phyloP scores from a whole-genome alignment of 2,888 invertebrate genomes.

The Steinernema hermaphroditum region DNA sequence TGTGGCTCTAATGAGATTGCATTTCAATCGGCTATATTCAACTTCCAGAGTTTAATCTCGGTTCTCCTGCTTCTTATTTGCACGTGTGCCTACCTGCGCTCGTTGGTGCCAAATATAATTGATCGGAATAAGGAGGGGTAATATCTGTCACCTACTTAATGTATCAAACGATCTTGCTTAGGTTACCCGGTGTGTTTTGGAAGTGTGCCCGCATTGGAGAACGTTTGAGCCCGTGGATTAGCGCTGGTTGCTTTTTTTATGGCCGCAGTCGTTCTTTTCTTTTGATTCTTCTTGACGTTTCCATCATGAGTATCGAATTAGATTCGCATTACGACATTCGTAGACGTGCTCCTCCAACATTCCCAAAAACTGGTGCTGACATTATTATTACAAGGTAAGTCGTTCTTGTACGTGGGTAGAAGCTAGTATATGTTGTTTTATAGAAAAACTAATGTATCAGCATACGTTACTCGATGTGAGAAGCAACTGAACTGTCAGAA shows the following conservation, averaged over 20 bases:
- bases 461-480: constrained; percentile 48
- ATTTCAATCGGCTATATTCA: constrained; percentile 93
- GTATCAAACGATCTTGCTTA: constrained; percentile 67
- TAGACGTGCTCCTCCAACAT: constrained; percentile 75
- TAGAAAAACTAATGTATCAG: constrained; percentile 56
- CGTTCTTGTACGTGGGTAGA: too few species aligned
- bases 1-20: background rate
- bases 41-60: constrained; percentile 93
- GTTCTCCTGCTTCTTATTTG: constrained; percentile 93
- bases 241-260: constrained; percentile 84
- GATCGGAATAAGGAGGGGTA: constrained; percentile 94
- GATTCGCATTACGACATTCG: constrained; percentile 70
- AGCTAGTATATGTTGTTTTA: too few species aligned
- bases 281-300: constrained; percentile 42
- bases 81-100: constrained; percentile 91
- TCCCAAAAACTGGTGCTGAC: constrained; percentile 76
- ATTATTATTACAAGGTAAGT: constrained; percentile 76
- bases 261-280: constrained; percentile 87
- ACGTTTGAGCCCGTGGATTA: constrained; percentile 93
- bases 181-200: constrained; percentile 92
- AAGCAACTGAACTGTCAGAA: constrained; percentile 48
- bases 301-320: constrained; percentile 31
- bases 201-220: constrained; percentile 98
- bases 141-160: constrained; percentile 34
- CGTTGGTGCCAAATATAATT: constrained; percentile 85